A percentile compares a stretch with the other conserved stretches of the same genome.
These are phyloP conservation scores for Oreochromis grahami DNA, from an alignment of 2,797 vertebrate genomes.

Conservation along the genomic window DNA sequence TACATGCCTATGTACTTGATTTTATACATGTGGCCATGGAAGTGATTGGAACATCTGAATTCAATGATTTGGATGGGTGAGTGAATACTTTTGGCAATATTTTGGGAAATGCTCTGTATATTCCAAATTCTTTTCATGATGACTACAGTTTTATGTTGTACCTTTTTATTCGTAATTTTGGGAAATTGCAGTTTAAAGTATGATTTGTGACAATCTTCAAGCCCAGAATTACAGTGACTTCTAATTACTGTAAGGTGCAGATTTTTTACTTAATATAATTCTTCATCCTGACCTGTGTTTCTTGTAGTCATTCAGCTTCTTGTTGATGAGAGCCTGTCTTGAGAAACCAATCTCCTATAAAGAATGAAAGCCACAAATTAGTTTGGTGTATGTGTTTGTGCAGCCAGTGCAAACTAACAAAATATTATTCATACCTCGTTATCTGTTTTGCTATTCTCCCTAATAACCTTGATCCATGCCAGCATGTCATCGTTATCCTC, in stretches of 20 bases:
- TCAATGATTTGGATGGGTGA: not conserved
- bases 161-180: not conserved
- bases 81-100: not conserved
- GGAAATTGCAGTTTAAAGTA: not conserved
- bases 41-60: not conserved
- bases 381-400: not conserved
- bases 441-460: slow-evolving; percentile 94
- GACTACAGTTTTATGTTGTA: not conserved
- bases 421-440: slow-evolving; percentile 82
- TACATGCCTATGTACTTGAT: not conserved
- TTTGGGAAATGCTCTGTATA: not conserved
- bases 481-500: slow-evolving; percentile 96
- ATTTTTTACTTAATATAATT: not conserved
- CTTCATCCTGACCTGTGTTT: slow-evolving; percentile 83
- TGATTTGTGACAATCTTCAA: not conserved
- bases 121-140: not conserved
- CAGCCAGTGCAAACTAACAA: not conserved
- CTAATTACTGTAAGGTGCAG: not conserved
- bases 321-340: slow-evolving; percentile 94
- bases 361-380: not conserved
- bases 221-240: not conserved
- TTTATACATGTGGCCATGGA: not conserved
- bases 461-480: slow-evolving; percentile 93
- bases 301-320: slow-evolving; percentile 95
- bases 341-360: slow-evolving; percentile 90